Percentiles rank a stretch among this genome's conserved stretches.
Conservation (phyloP, 2,113 vertebrate species). For the Sciurus niger region DNA sequence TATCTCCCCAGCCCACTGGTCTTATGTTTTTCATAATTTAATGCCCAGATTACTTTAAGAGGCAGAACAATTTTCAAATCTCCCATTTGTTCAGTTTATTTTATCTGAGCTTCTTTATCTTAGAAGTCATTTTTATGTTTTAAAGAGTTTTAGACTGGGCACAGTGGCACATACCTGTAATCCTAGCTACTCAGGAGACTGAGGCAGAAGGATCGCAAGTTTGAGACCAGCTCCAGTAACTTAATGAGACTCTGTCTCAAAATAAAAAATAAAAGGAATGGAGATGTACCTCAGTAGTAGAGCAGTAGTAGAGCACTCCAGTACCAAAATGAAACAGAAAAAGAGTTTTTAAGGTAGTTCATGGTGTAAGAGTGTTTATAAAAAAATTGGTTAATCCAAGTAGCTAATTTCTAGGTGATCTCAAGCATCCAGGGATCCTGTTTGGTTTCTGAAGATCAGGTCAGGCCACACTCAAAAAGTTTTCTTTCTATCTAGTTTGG, state of each 20-base stretch:
- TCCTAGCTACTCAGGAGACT: too few relatives aligned
- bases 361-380: not conserved
- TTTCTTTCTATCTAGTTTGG: too few relatives aligned
- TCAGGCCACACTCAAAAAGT: rapidly evolving
- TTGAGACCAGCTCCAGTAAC: too few relatives aligned
- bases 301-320: too few relatives aligned
- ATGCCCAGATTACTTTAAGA: not conserved
- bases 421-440: rapidly evolving
- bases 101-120: not conserved
- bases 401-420: not conserved
- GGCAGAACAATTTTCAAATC: not conserved
- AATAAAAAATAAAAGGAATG: too few relatives aligned
- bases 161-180: too few relatives aligned
- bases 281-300: too few relatives aligned
- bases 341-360: not conserved
- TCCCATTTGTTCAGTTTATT: not conserved
- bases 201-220: too few relatives aligned
- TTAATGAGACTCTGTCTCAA: too few relatives aligned
- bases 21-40: conserved; percentile 14
- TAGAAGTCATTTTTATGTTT: not conserved
- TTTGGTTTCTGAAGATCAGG: not conserved
- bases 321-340: not conserved
- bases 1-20: too few relatives aligned
- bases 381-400: not conserved
- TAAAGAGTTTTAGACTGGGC: too few relatives aligned